Base-by-base conservation (phyloP, 2,888 invertebrate genomes). In the Platynereis dumerilii region DNA sequence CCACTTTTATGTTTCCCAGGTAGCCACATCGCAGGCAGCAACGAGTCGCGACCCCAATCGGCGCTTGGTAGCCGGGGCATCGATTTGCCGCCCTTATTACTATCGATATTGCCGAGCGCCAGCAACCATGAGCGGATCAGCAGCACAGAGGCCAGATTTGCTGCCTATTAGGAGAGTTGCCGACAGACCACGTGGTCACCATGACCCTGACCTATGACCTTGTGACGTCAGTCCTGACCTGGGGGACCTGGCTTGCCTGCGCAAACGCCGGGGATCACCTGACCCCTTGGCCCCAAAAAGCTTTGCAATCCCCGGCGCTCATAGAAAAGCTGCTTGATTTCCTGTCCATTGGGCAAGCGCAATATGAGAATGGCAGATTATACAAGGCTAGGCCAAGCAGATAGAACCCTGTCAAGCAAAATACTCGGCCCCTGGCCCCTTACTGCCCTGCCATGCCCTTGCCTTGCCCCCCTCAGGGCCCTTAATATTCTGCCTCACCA, bases 181-280 rank as follows among this genome's bases (percentile, higher is more conserved):
- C 20, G 48, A n/a, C 48, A 48, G n/a, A 48, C 48, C 48, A 48
- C 48, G 48, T 48, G 48, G 48, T 48, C 48, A 48, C 22, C 20
- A 20, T 48, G 22, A 22, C 48, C 48, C 7, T 48, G 48, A 48
- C 48, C 7, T 48, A 5, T 48, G 48, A 48, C 48, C 48, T n/a
- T 3, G 10, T 48, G 48, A 48, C 48, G 48, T 48, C 48, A 48
- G 48, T 7, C 22, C 22, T 20, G 48, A 48, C 48, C 48, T 22
- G 7, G 3, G n/a, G 48, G 22, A n/a, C n/a, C 34, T 34, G 34
- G 34, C 34, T 7, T 34, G 48, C 48, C 22, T 48, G 20, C 48
- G 17, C 22, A n/a, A 48, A 7, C 48, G n/a, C 48, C 22, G 48
- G 34, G 34, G 34, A 34, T 34, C 5, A 12, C 34, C 34, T 48